Evolutionary conservation across 2,888 invertebrate genomes (phyloP).

Genomic region (Margaritifera margaritifera): DNA sequence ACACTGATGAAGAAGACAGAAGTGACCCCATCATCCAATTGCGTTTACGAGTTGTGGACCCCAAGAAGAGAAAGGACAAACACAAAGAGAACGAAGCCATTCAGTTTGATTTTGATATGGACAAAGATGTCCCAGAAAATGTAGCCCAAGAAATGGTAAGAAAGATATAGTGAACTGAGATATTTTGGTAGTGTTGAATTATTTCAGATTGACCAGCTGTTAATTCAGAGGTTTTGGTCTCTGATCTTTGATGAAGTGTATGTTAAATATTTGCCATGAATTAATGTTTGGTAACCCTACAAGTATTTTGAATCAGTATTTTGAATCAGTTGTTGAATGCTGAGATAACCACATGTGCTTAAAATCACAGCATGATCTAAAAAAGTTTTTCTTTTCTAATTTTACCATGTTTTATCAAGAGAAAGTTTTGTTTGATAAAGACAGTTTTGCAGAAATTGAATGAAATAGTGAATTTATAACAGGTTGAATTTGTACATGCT

Average conservation of each 20-base stretch:
- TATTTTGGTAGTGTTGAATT: not conserved
- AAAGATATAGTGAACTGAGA: not conserved
- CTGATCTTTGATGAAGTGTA: not conserved
- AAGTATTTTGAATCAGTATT: too few relatives aligned
- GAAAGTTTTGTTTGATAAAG: too few relatives aligned
- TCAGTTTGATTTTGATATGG: constrained; percentile 97
- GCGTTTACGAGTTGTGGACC: constrained; percentile 93
- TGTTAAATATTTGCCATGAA: too few relatives aligned
- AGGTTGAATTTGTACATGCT: too few relatives aligned
- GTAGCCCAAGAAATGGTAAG: constrained; percentile 93
- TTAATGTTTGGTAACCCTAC: too few relatives aligned
- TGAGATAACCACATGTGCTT: too few relatives aligned
- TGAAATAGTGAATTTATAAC: too few relatives aligned
- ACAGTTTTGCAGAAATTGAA: too few relatives aligned
- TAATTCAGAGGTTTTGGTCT: not conserved
- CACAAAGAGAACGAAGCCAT: constrained; percentile 99
- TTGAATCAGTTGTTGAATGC: too few relatives aligned
- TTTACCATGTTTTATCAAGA: too few relatives aligned
- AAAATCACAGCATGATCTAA: too few relatives aligned
- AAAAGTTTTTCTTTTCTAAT: too few relatives aligned
- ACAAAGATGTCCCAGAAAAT: constrained; percentile 92
- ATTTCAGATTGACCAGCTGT: not conserved
- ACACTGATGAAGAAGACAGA: constrained; percentile 74
- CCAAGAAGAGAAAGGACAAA: constrained; percentile 96
- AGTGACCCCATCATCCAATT: constrained; percentile 79